These are phyloP conservation scores for Athalia cordata DNA, from an alignment of 2,888 invertebrate genomes.

Conservation along the genomic window DNA sequence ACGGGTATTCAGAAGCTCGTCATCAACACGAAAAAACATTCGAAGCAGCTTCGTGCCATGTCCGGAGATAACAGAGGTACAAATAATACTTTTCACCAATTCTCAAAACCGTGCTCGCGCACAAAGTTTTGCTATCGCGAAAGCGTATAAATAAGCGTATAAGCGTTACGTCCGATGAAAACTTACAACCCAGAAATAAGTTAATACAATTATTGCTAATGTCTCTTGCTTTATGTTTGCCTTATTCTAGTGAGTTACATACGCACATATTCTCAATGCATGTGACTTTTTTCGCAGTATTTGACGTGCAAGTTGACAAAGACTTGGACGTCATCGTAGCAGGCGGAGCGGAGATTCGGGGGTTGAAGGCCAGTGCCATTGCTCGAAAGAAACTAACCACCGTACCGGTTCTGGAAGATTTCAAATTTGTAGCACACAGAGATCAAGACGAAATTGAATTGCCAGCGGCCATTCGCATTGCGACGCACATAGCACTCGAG, in stretches of 20 bases:
- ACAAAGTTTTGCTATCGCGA: not conserved
- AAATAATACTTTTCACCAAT: constrained; percentile 24
- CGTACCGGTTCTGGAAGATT: constrained; percentile 86
- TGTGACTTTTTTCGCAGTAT: constrained; percentile 58
- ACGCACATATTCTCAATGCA: not conserved
- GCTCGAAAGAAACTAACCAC: constrained; percentile 81
- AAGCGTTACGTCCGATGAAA: not conserved
- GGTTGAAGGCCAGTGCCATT: constrained; percentile 85
- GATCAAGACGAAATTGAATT: constrained; percentile 50
- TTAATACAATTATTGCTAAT: not conserved
- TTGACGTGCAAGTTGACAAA: constrained; percentile 65
- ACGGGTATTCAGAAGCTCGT: constrained; percentile 76
- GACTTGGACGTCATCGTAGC: constrained; percentile 73
- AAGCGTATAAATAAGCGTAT: not conserved
- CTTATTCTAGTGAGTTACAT: not conserved
- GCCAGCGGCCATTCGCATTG: constrained; percentile 75
- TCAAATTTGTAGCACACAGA: constrained; percentile 81
- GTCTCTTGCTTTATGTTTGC: not conserved
- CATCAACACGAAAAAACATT: constrained; percentile 75
- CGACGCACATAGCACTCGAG: constrained; percentile 84
- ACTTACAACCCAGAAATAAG: not conserved
- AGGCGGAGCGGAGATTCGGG: constrained; percentile 86
- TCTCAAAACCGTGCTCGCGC: no score
- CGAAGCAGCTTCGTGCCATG: constrained; percentile 60
- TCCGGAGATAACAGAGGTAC: constrained; percentile 63